Evolutionary conservation across 2,797 vertebrate genomes (phyloP).

Genomic region (Tenualosa thibaudeaui): DNA sequence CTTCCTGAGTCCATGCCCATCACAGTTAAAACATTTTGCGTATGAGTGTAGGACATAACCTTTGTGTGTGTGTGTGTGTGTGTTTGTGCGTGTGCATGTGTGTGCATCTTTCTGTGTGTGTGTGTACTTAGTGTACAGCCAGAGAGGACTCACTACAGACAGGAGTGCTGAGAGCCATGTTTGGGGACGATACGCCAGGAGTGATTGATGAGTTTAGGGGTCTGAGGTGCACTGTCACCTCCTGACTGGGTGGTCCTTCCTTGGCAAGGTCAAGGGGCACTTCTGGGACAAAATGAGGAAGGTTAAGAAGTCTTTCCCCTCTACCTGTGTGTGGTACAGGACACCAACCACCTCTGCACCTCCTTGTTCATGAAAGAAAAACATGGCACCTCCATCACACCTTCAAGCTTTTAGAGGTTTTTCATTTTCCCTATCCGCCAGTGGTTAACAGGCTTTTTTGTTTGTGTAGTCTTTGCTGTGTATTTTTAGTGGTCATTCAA

Average conservation of each 20-base stretch:
- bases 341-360: neutral
- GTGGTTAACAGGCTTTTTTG: neutral
- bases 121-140: conserved; percentile 37
- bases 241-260: conserved; percentile 56
- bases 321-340: conserved; percentile 41
- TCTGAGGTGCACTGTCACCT: conserved; percentile 53
- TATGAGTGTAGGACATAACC: neutral
- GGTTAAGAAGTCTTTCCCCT: conserved; percentile 31
- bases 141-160: conserved; percentile 44
- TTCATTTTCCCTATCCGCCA: neutral
- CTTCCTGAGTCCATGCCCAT: neutral
- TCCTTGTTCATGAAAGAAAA: neutral
- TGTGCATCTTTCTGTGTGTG: neutral
- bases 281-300: conserved; percentile 46
- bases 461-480: neutral
- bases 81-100: neutral
- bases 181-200: conserved; percentile 31
- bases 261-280: conserved; percentile 49
- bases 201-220: conserved; percentile 58
- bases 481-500: neutral
- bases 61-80: neutral
- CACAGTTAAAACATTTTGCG: neutral
- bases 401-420: neutral
- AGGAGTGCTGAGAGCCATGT: conserved; percentile 43
- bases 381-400: neutral